These are phyloP conservation scores for Seriola quinqueradiata DNA, from an alignment of 2,113 vertebrate genomes.

Conservation along the genomic window DNA sequence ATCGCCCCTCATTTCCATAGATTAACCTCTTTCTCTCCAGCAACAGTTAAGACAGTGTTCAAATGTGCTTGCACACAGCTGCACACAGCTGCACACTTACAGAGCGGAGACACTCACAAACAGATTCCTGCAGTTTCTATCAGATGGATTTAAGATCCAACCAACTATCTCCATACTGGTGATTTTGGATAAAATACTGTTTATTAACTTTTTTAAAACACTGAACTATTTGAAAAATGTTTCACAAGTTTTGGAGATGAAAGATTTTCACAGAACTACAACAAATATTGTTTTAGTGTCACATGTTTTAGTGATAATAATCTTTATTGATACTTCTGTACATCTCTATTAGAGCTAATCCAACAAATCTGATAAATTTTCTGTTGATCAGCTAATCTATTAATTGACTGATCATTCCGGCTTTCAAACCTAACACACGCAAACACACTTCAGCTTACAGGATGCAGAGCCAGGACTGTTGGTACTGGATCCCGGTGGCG, in stretches of 20 bases:
- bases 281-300: background rate
- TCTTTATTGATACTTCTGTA: background rate
- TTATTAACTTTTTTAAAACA: no score
- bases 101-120: conserved; percentile 37
- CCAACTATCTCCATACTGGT: background rate
- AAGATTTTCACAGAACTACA: no score
- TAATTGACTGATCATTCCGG: background rate
- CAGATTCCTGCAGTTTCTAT: conserved; percentile 51
- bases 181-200: no score
- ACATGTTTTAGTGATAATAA: background rate
- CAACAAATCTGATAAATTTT: background rate
- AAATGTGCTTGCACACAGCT: conserved; percentile 4
- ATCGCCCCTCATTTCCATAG: conserved; percentile 60
- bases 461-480: conserved; percentile 99
- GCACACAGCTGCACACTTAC: background rate
- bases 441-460: conserved; percentile 87
- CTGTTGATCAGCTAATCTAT: background rate
- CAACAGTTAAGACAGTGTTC: conserved; percentile 52
- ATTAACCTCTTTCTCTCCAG: conserved; percentile 63
- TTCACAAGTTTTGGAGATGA: no score
- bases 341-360: no score
- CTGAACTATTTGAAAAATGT: no score
- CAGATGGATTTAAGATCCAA: background rate
- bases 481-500: conserved; percentile 94
- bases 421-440: background rate